These are phyloP conservation scores for Jaculus jaculus DNA, from an alignment of 2,113 vertebrate genomes.

Conservation along the genomic window DNA sequence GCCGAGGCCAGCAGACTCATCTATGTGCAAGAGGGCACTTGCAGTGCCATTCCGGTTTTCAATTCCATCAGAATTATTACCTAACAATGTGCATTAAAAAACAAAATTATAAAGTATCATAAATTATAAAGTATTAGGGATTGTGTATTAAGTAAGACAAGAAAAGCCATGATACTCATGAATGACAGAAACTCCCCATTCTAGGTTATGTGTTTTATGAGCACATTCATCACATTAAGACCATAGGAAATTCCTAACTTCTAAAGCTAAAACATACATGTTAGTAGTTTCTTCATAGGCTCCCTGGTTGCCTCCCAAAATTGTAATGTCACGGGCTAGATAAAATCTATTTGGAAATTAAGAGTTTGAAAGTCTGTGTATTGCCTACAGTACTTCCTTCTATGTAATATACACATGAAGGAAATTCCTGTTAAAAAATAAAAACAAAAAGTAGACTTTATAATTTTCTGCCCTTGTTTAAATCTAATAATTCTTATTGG, in stretches of 20 bases:
- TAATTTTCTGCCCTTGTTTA: slow-evolving; percentile 57
- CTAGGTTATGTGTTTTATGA: slow-evolving; percentile 67
- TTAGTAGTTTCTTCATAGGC: slow-evolving; percentile 64
- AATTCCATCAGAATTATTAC: slow-evolving; percentile 92
- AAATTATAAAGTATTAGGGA: slow-evolving; percentile 68
- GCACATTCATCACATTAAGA: slow-evolving; percentile 31
- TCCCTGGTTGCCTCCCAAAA: slow-evolving; percentile 59
- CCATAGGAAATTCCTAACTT: slow-evolving; percentile 55
- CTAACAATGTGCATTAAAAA: slow-evolving; percentile 81
- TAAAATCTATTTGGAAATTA: slow-evolving; percentile 64
- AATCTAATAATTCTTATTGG: slow-evolving; percentile 54
- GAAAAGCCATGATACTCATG: slow-evolving; percentile 80
- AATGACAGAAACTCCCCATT: slow-evolving; percentile 75
- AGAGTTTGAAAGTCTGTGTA: slow-evolving; percentile 62
- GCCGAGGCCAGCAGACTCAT: slow-evolving; percentile 93
- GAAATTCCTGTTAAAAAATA: slow-evolving; percentile 71
- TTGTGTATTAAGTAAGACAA: slow-evolving; percentile 74
- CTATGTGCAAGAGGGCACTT: slow-evolving; percentile 96
- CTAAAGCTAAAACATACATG: slow-evolving; percentile 62
- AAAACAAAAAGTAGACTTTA: slow-evolving; percentile 66
- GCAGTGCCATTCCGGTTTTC: slow-evolving; percentile 97
- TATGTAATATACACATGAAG: slow-evolving; percentile 51
- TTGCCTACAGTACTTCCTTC: slow-evolving; percentile 66
- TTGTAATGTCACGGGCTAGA: slow-evolving; percentile 60
- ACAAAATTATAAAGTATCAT: slow-evolving; percentile 78